A percentile compares a stretch with the other conserved stretches of the same genome.
phyloP scores from a whole-genome alignment of 2,113 vertebrate species.

The Lepisosteus oculatus region DNA sequence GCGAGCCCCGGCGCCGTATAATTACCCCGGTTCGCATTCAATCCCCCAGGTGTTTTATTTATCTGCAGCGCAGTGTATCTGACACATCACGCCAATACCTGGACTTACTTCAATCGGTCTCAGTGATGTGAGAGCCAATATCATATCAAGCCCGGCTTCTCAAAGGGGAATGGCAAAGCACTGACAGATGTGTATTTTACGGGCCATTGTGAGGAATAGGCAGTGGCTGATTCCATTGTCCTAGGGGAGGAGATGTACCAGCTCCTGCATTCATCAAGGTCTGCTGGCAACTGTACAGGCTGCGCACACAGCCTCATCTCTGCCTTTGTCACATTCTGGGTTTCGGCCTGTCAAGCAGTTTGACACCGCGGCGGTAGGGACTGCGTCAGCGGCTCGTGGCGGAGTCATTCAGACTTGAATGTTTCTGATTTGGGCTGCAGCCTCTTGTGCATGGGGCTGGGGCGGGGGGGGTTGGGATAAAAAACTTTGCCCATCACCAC shows the following conservation, averaged over 20 bases:
- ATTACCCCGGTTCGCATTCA: slow-evolving; percentile 64
- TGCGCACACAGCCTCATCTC: slow-evolving; percentile 40
- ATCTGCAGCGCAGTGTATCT: slow-evolving; percentile 63
- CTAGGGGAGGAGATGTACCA: slow-evolving; percentile 48
- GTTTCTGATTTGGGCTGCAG: slow-evolving; percentile 31
- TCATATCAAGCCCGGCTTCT: slow-evolving; percentile 47
- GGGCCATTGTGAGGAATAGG: slow-evolving; percentile 46
- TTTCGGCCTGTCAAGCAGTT: slow-evolving; percentile 55
- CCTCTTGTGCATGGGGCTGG: slow-evolving; percentile 23
- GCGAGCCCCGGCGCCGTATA: slow-evolving; percentile 40
- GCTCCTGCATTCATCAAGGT: slow-evolving; percentile 55
- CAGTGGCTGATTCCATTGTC: slow-evolving; percentile 44
- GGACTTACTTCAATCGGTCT: slow-evolving; percentile 61
- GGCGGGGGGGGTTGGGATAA: background rate
- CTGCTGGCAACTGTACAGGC: slow-evolving; percentile 35
- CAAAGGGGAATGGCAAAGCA: slow-evolving; percentile 31
- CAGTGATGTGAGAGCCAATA: slow-evolving; percentile 53
- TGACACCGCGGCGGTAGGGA: slow-evolving; percentile 44
- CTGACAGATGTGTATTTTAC: slow-evolving; percentile 56
- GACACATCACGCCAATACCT: slow-evolving; percentile 66
- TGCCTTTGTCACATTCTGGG: slow-evolving; percentile 55
- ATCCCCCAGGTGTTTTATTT: slow-evolving; percentile 73
- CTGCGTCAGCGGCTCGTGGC: slow-evolving; percentile 27
- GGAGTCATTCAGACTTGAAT: slow-evolving; percentile 27
- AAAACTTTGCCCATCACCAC: slow-evolving; percentile 19